A percentile compares a stretch with the other conserved stretches of the same genome.
Evolutionary conservation across 2,113 vertebrate species (phyloP).

Genomic region (Vidua macroura): DNA sequence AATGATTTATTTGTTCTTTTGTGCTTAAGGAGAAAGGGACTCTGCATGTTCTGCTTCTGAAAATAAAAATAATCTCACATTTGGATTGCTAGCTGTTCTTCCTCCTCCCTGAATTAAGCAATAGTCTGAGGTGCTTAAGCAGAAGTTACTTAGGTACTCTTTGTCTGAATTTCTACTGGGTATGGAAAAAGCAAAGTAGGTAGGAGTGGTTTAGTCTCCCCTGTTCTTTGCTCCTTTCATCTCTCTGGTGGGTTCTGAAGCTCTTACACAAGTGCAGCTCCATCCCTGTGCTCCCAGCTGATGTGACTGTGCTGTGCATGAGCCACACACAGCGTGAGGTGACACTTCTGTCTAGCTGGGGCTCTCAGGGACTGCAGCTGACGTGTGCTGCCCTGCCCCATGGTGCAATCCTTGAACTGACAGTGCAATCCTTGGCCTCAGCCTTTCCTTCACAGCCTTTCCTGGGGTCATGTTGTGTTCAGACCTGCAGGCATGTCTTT

Average conservation of each 20-base stretch:
- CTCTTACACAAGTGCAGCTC: background rate
- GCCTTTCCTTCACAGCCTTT: background rate
- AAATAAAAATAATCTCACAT: background rate
- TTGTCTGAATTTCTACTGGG: background rate
- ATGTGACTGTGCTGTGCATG: background rate
- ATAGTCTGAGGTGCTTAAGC: background rate
- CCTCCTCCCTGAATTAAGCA: background rate
- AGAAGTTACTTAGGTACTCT: background rate
- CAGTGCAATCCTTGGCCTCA: background rate
- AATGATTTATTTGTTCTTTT: background rate
- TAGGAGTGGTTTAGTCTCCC: background rate
- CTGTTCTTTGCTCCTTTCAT: background rate
- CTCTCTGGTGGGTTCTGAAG: background rate
- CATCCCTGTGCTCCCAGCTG: background rate
- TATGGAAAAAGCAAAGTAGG: background rate
- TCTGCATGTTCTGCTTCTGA: background rate
- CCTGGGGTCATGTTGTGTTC: background rate
- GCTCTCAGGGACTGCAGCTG: background rate
- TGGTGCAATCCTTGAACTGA: background rate
- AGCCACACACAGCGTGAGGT: fast-evolving
- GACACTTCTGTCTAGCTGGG: background rate
- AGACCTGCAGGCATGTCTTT: background rate
- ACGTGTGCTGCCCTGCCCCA: fast-evolving
- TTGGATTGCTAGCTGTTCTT: background rate
- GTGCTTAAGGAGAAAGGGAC: background rate